phyloP scores from a whole-genome alignment of 1,140 invertebrate species.

The Paralvinella palmiformis region DNA sequence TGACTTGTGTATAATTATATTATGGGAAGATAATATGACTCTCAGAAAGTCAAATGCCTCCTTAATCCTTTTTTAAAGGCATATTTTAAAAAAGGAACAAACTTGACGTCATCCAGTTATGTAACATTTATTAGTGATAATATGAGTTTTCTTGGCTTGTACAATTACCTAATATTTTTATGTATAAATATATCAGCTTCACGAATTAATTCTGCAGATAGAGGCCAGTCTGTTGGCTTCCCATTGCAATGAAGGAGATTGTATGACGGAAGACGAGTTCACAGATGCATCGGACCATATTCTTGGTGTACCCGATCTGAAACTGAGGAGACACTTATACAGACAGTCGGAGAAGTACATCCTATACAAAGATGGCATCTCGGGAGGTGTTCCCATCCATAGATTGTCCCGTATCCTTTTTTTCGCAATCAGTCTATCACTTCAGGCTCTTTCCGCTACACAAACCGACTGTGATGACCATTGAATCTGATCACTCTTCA shows the following conservation, averaged over 20 bases:
- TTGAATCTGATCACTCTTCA: no score
- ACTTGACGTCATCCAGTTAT: neutral
- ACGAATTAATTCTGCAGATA: neutral
- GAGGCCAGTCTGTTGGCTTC: conserved; percentile 37
- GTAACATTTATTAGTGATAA: neutral
- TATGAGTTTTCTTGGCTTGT: neutral
- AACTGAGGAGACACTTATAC: conserved; percentile 32
- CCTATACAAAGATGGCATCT: conserved; percentile 24
- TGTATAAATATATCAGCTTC: neutral
- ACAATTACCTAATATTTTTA: neutral
- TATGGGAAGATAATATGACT: no score
- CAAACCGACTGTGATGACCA: no score
- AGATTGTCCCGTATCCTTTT: conserved; percentile 44
- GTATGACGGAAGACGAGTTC: conserved; percentile 40
- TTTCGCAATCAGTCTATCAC: neutral
- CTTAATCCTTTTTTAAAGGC: neutral
- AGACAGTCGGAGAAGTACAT: conserved; percentile 36
- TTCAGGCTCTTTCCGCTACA: no score
- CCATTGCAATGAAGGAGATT: conserved; percentile 29
- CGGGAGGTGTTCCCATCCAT: conserved; percentile 35
- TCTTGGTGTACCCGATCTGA: conserved; percentile 37
- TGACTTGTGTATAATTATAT: no score
- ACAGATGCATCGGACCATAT: conserved; percentile 40
- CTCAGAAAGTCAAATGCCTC: neutral
- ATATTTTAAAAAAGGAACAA: neutral